These are phyloP conservation scores for Anneissia japonica DNA, from an alignment of 35 echinoderm and acorn worm genomes.

Conservation along the genomic window DNA sequence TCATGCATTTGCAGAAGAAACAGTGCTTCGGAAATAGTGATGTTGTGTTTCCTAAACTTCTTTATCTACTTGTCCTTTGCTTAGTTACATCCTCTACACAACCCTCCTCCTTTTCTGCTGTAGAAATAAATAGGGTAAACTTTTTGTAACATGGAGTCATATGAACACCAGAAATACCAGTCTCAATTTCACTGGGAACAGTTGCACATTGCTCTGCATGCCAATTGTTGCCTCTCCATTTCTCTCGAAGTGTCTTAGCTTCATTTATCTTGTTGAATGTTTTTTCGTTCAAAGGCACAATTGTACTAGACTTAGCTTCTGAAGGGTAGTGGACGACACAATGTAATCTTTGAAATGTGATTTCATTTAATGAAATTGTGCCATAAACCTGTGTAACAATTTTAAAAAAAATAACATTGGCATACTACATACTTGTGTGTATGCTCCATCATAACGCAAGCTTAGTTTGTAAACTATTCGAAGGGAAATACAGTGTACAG, in stretches of 20 bases:
- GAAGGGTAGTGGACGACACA: too few species aligned
- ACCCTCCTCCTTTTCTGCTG: slow-evolving; percentile 1
- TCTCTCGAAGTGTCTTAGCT: slow-evolving; percentile 14
- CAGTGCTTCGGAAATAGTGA: slow-evolving; percentile 10
- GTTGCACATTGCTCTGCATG: slow-evolving; percentile 17
- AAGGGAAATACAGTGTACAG: too few species aligned
- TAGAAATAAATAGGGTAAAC: slow-evolving; percentile 9
- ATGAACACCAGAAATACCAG: slow-evolving; percentile 16
- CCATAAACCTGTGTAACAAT: too few species aligned
- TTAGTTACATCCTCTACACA: background rate
- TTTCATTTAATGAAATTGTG: too few species aligned
- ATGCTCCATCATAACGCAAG: too few species aligned
- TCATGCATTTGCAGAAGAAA: slow-evolving; percentile 17
- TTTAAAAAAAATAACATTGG: too few species aligned
- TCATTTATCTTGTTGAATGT: slow-evolving; percentile 13
- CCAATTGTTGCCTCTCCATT: slow-evolving; percentile 21
- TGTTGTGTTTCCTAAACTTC: too few species aligned
- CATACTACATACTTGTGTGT: too few species aligned
- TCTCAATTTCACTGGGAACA: slow-evolving; percentile 10
- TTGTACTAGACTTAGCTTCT: background rate
- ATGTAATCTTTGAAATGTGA: too few species aligned
- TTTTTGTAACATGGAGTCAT: slow-evolving; percentile 25
- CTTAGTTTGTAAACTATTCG: too few species aligned
- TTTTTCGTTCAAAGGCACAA: slow-evolving; percentile 3
- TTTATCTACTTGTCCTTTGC: too few species aligned